Evolutionary conservation across 2,888 invertebrate genomes (phyloP), one percentile per base, ranked within the genome.

Genomic region (Tholera decimalis): DNA sequence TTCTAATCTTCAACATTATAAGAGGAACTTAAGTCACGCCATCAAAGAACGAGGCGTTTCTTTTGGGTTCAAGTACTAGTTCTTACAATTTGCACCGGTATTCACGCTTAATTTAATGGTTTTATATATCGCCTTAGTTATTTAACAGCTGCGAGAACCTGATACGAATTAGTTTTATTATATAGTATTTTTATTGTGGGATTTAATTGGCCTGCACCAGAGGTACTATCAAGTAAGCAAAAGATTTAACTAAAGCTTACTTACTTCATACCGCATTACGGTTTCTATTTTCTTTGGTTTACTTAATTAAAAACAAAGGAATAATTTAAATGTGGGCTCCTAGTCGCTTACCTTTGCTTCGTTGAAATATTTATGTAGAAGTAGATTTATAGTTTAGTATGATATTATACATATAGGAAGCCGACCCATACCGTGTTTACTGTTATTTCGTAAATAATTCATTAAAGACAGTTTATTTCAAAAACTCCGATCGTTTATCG

Each of bases 401-500:
- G n/a, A 24, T n/a, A 22, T 28, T n/a, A n/a, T 3, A 11, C 9
- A 1, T 41, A 7, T 30, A 58, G 11, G n/a, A 39, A n/a, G 3
- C 18, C 20, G 0, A 2, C 1, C 20, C 9, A 49, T 28, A 4
- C 30, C 41, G 15, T 51, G 33, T 43, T 51, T 60, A 54, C 54
- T 65, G 51, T 49, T 26, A 39, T 33, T 51, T 78, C n/a, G 35
- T 30, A 49, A 57, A 44, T 24, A 55, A 58, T 69, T 71, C 64
- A 73, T 78, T 61, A 58, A 30, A 35, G 55, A 55, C 57, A 53
- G 44, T 55, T 64, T 64, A 61, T 61, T 49, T 37, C 51, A 62
- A 53, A 50, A 55, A 51, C 50, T 67, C 62, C 70, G 74, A 75
- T 85, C 80, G 73, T 80, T 83, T 80, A 82, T 77, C 83, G 80